These are phyloP conservation scores for Erebia palarica DNA, from an alignment of 2,888 invertebrate genomes.

Conservation along the genomic window DNA sequence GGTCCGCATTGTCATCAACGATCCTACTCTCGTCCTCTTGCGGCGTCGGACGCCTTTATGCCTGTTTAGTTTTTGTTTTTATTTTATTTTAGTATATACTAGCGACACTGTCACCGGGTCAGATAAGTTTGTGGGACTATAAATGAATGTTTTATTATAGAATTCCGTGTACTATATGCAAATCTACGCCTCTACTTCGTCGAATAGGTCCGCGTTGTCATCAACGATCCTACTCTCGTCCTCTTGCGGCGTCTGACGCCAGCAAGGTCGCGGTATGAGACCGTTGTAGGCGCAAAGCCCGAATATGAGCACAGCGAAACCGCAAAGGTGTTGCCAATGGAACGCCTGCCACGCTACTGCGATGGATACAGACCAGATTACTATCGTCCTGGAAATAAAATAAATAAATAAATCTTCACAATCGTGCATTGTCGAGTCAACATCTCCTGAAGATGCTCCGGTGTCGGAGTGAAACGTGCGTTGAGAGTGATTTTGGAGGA, in stretches of 20 bases:
- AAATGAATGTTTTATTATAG: no score
- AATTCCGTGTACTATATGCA: no score
- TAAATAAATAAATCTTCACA: no score
- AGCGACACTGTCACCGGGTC: no score
- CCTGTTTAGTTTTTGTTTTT: no score
- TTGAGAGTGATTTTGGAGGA: no score
- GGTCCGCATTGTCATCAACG: neutral
- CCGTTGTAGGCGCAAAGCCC: slow-evolving; percentile 94
- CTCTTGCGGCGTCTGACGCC: neutral
- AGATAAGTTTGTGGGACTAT: no score
- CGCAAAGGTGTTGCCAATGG: slow-evolving; percentile 89
- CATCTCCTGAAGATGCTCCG: no score
- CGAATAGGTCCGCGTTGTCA: neutral
- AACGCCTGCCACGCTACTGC: slow-evolving; percentile 90
- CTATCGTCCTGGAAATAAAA: slow-evolving; percentile 86
- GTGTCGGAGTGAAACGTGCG: no score
- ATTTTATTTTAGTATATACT: no score
- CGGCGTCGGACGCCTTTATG: neutral
- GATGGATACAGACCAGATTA: slow-evolving; percentile 94
- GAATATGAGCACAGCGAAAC: slow-evolving; percentile 88
- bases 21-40: neutral
- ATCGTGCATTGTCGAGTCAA: no score
- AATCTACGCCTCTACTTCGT: neutral
- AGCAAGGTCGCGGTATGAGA: slow-evolving; percentile 57
- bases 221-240: neutral